Evolutionary conservation across 2,113 vertebrate genomes (phyloP).

Genomic region (Grammomys surdaster): DNA sequence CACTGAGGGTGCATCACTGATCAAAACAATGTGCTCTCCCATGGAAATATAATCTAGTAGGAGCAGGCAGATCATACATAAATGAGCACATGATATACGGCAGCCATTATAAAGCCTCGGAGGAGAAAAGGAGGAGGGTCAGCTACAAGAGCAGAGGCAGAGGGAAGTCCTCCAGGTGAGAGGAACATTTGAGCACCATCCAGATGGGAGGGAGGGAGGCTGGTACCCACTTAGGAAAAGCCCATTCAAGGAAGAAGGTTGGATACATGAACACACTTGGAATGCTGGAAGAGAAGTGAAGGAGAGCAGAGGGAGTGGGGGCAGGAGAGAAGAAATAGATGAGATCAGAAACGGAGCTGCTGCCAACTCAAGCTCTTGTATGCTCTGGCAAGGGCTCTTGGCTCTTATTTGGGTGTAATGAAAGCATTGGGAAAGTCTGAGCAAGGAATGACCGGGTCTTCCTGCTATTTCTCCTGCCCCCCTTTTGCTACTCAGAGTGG

Average conservation of each 20-base stretch:
- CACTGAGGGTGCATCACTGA: conserved; percentile 3
- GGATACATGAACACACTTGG: background rate
- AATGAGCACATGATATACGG: conserved; percentile 17
- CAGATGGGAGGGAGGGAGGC: background rate
- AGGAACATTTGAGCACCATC: background rate
- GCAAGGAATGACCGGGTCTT: background rate
- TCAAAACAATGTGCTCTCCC: conserved; percentile 29
- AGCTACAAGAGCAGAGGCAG: background rate
- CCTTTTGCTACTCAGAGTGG: background rate
- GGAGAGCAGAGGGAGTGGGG: background rate
- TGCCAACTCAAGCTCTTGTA: conserved; percentile 14
- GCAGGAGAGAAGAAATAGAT: background rate
- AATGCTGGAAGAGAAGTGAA: background rate
- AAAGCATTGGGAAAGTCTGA: conserved; percentile 47
- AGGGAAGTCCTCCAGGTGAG: background rate
- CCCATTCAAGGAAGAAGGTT: background rate
- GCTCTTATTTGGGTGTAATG: conserved; percentile 10
- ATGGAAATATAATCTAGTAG: conserved; percentile 28
- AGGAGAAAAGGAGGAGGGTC: background rate
- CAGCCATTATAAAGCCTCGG: background rate
- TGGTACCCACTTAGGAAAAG: background rate
- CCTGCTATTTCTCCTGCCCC: conserved; percentile 30
- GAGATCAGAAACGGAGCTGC: conserved; percentile 3
- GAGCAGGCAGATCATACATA: conserved; percentile 13
- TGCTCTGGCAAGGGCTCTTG: conserved; percentile 42